Evolutionary conservation across 2,888 invertebrate species (phyloP), one percentile per base, ranked within the genome.

Genomic region (Cerceris rybyensis): DNA sequence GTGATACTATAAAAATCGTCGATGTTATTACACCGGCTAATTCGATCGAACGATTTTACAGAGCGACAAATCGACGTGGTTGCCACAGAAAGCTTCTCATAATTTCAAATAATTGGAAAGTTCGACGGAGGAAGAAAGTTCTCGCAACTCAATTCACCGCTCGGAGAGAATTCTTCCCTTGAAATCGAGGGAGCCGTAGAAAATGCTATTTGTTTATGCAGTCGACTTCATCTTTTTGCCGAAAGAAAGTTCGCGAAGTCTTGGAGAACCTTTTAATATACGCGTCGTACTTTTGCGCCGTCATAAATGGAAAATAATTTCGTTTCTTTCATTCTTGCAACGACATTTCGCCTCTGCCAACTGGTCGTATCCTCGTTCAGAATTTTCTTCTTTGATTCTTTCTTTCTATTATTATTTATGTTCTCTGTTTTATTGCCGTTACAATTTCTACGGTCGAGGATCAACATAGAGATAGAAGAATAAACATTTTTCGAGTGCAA

Each of bases 81-180:
- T 49, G 28, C 54, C 39, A 41, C n/a, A 43, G 71, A 81, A 59
- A 73, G 78, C 75, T 81, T 83, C 84, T 81, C 88, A 83, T 88
- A 89, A 90, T 90, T 79, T 88, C 88, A 83, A 88, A 88, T 90
- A 89, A 89, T 88, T 85, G 86, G 85, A 89, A 89, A 90, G 88
- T 90, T 88, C 83, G 87, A 86, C 83, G 84, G 41, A 2, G 55
- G 63, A 75, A 70, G 82, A 84, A 89, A 89, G 81, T 89, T 87
- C 61, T 85, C 83, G 82, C 88, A 86, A 88, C 88, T 84, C 87
- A 87, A 88, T 89, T 89, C 87, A 71, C 79, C 86, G 74, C 79
- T 28, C 50, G 17, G 69, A 16, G 59, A 52, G 49, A 41, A 82
- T 79, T 70, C 67, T 64, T 78, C 59, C 39, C n/a, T 54, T 68